Evolutionary conservation across 2,113 vertebrate species (phyloP).

Genomic region (Bothrops jararaca): DNA sequence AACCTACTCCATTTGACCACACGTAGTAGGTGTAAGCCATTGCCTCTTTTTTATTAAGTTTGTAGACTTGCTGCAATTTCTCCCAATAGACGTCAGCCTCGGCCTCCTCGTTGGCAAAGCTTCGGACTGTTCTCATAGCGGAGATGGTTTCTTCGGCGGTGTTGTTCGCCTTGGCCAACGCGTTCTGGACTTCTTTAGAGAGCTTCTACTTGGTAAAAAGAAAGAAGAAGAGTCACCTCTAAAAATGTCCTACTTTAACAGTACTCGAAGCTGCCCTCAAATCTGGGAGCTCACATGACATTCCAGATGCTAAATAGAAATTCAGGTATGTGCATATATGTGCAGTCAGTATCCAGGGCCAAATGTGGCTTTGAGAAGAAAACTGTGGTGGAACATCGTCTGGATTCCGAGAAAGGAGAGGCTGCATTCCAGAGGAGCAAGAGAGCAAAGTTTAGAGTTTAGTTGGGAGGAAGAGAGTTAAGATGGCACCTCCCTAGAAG

Average conservation of each 20-base stretch:
- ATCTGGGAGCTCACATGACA: not conserved
- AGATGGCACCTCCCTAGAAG: not conserved
- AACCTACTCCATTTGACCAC: constrained; percentile 89
- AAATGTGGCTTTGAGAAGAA: not conserved
- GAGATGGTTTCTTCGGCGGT: constrained; percentile 93
- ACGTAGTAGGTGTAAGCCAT: constrained; percentile 88
- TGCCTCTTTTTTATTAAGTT: constrained; percentile 87
- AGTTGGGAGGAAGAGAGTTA: not conserved
- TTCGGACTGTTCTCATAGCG: constrained; percentile 90
- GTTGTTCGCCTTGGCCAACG: constrained; percentile 89
- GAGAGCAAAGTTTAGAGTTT: not conserved
- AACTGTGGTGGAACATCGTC: not conserved
- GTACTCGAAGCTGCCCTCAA: not conserved
- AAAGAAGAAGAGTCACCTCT: not conserved
- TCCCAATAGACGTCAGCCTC: constrained; percentile 80
- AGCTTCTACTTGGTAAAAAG: constrained; percentile 72
- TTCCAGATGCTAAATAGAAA: not conserved
- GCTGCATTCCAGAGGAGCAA: not conserved
- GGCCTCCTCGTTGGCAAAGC: constrained; percentile 85
- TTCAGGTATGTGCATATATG: not conserved
- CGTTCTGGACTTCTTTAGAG: constrained; percentile 87
- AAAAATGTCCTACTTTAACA: not conserved
- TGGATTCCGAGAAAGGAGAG: not conserved
- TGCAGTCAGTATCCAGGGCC: not conserved
- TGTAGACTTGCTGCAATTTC: constrained; percentile 84